Percentiles rank a stretch among this genome's conserved stretches.
Evolutionary conservation across 2,797 vertebrate genomes (phyloP).

Genomic region (Ctenosaura bakeri): DNA sequence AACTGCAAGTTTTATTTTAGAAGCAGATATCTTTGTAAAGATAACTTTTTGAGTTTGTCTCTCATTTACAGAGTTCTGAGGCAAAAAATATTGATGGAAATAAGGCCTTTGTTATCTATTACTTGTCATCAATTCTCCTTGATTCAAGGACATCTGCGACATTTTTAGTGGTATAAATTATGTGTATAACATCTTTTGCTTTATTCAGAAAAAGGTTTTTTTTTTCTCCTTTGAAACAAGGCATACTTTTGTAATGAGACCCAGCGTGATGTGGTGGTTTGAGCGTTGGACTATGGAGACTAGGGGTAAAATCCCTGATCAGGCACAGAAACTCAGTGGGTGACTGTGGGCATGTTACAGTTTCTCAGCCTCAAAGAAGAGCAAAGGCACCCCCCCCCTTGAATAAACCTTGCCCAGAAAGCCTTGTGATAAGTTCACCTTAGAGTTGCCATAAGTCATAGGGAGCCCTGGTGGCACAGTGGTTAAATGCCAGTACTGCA

Average conservation of each 20-base stretch:
- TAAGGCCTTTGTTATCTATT: conserved; percentile 60
- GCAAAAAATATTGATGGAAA: conserved; percentile 63
- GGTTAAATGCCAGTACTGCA: no score
- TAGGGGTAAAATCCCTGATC: no score
- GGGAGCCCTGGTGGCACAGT: no score
- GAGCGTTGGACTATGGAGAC: no score
- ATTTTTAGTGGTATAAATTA: conserved; percentile 47
- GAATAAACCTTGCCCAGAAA: no score
- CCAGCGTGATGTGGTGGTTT: no score
- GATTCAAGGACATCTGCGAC: conserved; percentile 33
- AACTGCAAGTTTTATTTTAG: conserved; percentile 48
- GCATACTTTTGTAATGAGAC: background rate
- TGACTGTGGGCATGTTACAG: no score
- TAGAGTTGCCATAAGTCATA: no score
- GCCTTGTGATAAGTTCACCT: no score
- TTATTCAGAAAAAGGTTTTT: conserved; percentile 1
- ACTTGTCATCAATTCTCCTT: conserved; percentile 67
- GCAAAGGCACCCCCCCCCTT: no score
- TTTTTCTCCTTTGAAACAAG: background rate
- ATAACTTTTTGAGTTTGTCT: conserved; percentile 65
- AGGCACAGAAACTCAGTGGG: no score
- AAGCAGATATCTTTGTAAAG: conserved; percentile 48
- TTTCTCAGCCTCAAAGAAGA: no score
- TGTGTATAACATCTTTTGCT: conserved; percentile 23
- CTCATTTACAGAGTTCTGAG: conserved; percentile 61